These are phyloP conservation scores for Coturnix japonica DNA, from an alignment of 2,113 vertebrate species.

Conservation along the genomic window DNA sequence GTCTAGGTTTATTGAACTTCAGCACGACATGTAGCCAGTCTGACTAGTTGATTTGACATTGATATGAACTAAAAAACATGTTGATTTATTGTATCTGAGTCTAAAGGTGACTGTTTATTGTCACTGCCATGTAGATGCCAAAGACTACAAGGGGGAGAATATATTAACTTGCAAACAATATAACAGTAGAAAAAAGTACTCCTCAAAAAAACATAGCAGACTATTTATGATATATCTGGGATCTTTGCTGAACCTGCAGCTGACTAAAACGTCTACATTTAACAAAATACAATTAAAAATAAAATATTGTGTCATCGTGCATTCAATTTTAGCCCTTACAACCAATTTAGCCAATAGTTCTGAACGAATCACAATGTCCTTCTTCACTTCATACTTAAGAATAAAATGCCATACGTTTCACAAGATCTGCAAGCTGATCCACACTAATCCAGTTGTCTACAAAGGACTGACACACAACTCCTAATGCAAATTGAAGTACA, in stretches of 20 bases:
- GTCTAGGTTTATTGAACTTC: constrained; percentile 11
- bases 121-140: background rate
- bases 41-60: background rate
- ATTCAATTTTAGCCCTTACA: background rate
- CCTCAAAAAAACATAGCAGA: background rate
- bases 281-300: constrained; percentile 1
- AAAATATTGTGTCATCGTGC: background rate
- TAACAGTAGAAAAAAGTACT: background rate
- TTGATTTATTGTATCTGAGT: background rate
- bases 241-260: background rate
- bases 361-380: background rate
- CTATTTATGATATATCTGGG: background rate
- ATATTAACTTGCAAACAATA: background rate
- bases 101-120: constrained; percentile 1
- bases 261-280: background rate
- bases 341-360: background rate
- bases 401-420: background rate
- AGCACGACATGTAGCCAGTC: background rate
- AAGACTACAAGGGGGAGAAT: background rate
- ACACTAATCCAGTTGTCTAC: background rate
- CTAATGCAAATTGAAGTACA: background rate
- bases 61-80: background rate
- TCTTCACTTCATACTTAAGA: background rate
- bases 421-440: background rate
- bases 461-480: background rate